A percentile compares a stretch with the other conserved stretches of the same genome.
Conservation (phyloP, 2,113 vertebrate genomes). For the Scomber colias region DNA sequence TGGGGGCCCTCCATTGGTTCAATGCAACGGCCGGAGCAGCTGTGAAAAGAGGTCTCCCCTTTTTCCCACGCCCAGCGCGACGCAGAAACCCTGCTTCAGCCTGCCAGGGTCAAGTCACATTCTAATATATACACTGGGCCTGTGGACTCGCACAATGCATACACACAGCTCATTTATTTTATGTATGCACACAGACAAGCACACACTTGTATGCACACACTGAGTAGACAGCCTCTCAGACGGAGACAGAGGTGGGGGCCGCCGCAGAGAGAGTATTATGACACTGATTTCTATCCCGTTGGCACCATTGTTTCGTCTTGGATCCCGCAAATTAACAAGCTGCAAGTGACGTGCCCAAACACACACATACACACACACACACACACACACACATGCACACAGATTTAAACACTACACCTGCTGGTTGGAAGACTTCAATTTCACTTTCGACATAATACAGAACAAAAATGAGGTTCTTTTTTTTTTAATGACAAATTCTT, state of each 20-base stretch:
- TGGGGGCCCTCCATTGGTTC: constrained; percentile 88
- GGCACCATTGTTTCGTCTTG: constrained; percentile 75
- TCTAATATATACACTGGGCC: constrained; percentile 89
- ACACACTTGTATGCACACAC: constrained; percentile 63
- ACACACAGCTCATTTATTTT: constrained; percentile 86
- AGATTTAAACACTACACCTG: not conserved
- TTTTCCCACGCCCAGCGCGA: constrained; percentile 93
- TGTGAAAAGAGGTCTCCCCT: constrained; percentile 94
- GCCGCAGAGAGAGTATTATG: constrained; percentile 58
- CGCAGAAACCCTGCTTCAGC: constrained; percentile 84
- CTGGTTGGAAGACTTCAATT: not conserved
- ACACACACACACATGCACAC: constrained; percentile 38
- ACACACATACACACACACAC: constrained; percentile 11
- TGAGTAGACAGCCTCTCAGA: constrained; percentile 72
- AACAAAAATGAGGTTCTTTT: too few species aligned
- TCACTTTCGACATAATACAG: not conserved
- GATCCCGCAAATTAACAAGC: constrained; percentile 74
- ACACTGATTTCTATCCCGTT: constrained; percentile 83
- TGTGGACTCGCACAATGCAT: constrained; percentile 85
- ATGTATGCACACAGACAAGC: constrained; percentile 83
- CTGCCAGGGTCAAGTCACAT: constrained; percentile 91
- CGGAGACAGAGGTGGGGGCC: constrained; percentile 59
- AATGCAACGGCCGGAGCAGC: constrained; percentile 90
- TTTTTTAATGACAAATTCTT: not conserved
- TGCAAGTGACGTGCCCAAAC: constrained; percentile 47